Evolutionary conservation across 23 tunicate species (phyloP), one percentile per base, ranked within the genome.

Genomic region (Diplosoma virens): DNA sequence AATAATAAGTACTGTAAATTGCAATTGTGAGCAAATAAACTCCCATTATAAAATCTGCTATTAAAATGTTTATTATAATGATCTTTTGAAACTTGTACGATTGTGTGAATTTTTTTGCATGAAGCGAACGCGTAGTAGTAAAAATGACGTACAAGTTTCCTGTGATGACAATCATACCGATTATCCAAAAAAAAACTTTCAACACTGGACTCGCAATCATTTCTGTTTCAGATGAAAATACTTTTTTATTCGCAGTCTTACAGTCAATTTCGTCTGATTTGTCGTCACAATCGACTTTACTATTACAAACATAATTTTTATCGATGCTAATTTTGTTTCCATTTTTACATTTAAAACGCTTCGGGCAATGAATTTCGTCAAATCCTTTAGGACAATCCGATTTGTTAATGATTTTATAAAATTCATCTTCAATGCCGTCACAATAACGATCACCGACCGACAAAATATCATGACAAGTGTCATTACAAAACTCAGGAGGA

Each of bases 1-100:
- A 55, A n/a, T 9, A 55, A 55, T 11, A 55, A 4, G 23, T 25
- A 55, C 23, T 55, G 22, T 55, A 18, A 55, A 25, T 25, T 4
- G 61, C 61, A 17, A 55, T 55, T 55, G 61, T 9, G 61, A 55
- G 61, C 61, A 55, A 55, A 55, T 55, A 55, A 11, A 55, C 22
- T 4, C 23, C 61, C 61, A 55, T 9, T 9, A 55, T 55, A 25
- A 55, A 55, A 18, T 55, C 61, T 4, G 61, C 61, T 17, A 11
- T 9, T 9, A 25, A 11, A 25, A 55, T 18, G 23, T 55, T 55
- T 25, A 55, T 17, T 9, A 55, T 55, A 25, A 55, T 55, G 5
- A 55, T n/a, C 14, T 41, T 9, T 41, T 41, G 50, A 41, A 41
- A 41, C 14, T 41, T 14, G 9, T 7, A 9, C 9, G 11, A 7